Percentiles rank a stretch among this genome's conserved stretches.
Conservation (phyloP, 2,797 vertebrate species). For the Clarias pachynema region DNA sequence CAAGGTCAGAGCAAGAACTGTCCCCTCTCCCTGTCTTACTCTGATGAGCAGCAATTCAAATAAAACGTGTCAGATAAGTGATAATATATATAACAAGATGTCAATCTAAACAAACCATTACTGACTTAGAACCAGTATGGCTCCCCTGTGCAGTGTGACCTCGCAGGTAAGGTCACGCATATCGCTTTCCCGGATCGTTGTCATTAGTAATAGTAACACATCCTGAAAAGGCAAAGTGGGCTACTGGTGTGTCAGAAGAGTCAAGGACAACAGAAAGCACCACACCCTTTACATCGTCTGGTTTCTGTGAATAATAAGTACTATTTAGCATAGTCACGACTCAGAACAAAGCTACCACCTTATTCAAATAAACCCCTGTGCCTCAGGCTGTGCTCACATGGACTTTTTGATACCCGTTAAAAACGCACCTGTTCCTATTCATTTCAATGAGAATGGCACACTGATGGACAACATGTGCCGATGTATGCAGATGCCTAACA, state of each 20-base stretch:
- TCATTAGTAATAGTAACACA: constrained; percentile 1
- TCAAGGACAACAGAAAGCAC: constrained; percentile 28
- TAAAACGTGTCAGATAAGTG: background rate
- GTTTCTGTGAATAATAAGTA: constrained; percentile 8
- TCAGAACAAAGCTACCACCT: constrained; percentile 15
- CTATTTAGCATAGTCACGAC: constrained; percentile 32
- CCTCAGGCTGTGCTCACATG: constrained; percentile 15
- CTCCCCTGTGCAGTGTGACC: background rate
- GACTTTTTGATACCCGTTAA: constrained; percentile 26
- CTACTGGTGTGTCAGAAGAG: constrained; percentile 20
- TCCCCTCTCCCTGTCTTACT: background rate
- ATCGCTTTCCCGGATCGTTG: background rate
- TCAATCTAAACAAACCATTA: background rate
- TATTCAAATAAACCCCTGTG: constrained; percentile 42
- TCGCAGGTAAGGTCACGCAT: background rate
- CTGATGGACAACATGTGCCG: background rate
- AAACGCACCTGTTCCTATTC: constrained; percentile 21
- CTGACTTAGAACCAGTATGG: background rate
- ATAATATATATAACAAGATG: background rate
- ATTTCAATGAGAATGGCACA: constrained; percentile 9
- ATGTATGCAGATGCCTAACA: constrained; percentile 4
- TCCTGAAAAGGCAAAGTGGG: background rate
- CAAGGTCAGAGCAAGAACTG: background rate
- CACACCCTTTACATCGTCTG: constrained; percentile 5
- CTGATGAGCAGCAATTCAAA: background rate